Conservation (phyloP, 2,113 vertebrate species). For the Phoenicopterus ruber region DNA sequence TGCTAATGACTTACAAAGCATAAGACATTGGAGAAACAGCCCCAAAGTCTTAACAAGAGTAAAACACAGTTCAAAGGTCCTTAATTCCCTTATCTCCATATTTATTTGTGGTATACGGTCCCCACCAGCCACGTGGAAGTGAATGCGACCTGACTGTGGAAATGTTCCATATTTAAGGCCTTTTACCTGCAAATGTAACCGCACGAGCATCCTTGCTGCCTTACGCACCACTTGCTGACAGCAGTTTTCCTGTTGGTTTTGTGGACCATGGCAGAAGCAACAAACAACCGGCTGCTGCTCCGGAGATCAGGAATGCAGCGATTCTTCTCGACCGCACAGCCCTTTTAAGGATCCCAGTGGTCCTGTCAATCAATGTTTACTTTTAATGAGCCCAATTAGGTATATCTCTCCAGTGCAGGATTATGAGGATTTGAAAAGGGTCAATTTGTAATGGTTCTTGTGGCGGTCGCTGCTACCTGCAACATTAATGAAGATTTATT, state of each 20-base stretch:
- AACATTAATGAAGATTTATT: constrained; percentile 46
- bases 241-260: not conserved
- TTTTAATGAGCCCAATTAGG: constrained; percentile 54
- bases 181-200: not conserved
- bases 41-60: not conserved
- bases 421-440: constrained; percentile 27
- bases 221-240: not conserved
- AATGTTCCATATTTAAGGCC: not conserved
- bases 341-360: not conserved
- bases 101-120: not conserved
- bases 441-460: constrained; percentile 24
- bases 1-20: constrained; percentile 16
- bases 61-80: not conserved
- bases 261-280: not conserved
- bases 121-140: not conserved
- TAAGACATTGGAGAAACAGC: not conserved
- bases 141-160: not conserved
- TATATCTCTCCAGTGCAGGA: constrained; percentile 1
- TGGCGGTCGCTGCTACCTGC: not conserved
- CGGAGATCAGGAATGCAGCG: not conserved
- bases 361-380: constrained; percentile 12
- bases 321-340: not conserved
- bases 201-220: not conserved
- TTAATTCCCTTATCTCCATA: not conserved
- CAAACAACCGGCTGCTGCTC: not conserved